Conservation (phyloP, 2,113 vertebrate species). For the Leptobrachium leishanense region DNA sequence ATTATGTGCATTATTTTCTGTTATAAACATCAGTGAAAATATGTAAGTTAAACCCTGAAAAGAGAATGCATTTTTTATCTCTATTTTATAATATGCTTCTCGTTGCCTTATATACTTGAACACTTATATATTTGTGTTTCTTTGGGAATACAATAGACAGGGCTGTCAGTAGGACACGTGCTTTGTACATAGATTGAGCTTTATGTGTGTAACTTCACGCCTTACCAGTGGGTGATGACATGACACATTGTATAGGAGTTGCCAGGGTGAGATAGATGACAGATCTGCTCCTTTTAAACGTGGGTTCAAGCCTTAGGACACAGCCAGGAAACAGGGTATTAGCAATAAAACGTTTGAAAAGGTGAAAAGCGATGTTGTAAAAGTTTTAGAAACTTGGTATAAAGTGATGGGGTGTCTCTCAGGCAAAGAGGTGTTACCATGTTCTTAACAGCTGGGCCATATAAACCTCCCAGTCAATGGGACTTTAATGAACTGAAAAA, state of each 20-base stretch:
- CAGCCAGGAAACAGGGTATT: slow-evolving; percentile 39
- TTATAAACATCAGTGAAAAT: no score
- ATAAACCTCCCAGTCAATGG: neutral
- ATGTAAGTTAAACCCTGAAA: no score
- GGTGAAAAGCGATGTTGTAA: slow-evolving; percentile 36
- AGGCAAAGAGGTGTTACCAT: neutral
- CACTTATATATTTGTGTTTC: no score
- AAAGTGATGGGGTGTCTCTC: slow-evolving; percentile 12
- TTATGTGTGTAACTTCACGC: neutral
- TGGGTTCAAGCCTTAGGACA: slow-evolving; percentile 26
- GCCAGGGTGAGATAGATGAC: slow-evolving; percentile 10
- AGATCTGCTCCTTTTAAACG: slow-evolving; percentile 15
- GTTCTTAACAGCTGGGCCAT: neutral
- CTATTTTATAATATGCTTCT: no score
- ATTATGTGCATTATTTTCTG: no score
- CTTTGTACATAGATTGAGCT: no score
- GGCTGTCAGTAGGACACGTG: no score
- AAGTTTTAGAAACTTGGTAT: slow-evolving; percentile 20
- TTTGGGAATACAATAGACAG: no score
- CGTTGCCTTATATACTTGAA: no score
- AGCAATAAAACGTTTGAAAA: slow-evolving; percentile 32
- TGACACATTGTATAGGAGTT: slow-evolving; percentile 31
- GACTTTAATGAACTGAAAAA: no score
- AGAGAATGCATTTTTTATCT: no score
- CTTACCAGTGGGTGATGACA: neutral